Evolutionary conservation across 2,888 invertebrate species (phyloP).

Genomic region (Caenorhabditis sulstoni): DNA sequence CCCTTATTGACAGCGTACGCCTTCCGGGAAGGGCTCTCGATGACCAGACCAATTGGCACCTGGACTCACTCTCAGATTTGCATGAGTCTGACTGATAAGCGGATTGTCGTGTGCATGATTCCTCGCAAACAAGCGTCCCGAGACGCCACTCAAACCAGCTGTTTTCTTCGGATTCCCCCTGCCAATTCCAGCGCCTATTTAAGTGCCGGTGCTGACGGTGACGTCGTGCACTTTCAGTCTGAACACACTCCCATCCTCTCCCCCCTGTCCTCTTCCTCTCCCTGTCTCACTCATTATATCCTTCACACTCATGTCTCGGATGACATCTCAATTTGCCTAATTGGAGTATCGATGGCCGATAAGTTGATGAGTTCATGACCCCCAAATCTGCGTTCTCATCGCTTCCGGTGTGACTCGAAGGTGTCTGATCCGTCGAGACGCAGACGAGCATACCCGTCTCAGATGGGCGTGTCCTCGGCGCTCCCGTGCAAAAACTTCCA

Average conservation of each 20-base stretch:
- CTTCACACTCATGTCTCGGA: no score
- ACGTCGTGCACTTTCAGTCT: conserved; percentile 21
- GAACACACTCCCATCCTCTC: conserved; percentile 3
- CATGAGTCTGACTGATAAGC: conserved; percentile 38
- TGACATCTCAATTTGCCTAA: conserved; percentile 32
- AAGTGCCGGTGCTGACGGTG: conserved; percentile 19
- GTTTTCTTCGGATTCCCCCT: conserved; percentile 33
- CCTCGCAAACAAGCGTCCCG: conserved; percentile 8
- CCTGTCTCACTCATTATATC: neutral
- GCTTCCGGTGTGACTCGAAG: conserved; percentile 30
- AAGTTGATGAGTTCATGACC: conserved; percentile 16
- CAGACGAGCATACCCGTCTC: conserved; percentile 4
- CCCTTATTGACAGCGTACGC: conserved; percentile 33
- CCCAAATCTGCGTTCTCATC: conserved; percentile 1
- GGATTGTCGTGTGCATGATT: conserved; percentile 49
- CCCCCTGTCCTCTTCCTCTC: neutral
- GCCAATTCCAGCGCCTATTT: conserved; percentile 50
- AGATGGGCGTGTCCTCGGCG: no score
- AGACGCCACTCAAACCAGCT: conserved; percentile 53
- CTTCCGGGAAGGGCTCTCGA: conserved; percentile 5
- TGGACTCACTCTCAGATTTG: conserved; percentile 5
- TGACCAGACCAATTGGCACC: conserved; percentile 54
- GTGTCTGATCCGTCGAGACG: conserved; percentile 4
- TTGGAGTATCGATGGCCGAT: neutral
- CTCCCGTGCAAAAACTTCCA: no score